Conservation (phyloP, 2,113 vertebrate species). For the Ahaetulla prasina region DNA sequence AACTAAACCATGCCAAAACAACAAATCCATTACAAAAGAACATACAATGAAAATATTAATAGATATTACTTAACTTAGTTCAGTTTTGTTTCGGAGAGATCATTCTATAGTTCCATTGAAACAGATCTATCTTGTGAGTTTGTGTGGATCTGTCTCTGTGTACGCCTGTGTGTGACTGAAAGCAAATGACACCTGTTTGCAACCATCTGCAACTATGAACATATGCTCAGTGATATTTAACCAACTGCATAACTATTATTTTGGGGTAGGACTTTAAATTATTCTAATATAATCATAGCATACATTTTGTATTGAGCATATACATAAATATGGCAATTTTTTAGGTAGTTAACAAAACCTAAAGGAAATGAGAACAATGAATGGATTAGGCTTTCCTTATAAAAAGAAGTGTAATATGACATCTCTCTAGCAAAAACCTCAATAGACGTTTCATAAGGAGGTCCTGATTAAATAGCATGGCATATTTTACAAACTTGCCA, state of each 20-base stretch:
- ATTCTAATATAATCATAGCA: neutral
- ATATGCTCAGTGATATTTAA: constrained; percentile 15
- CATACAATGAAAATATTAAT: neutral
- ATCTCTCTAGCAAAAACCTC: constrained; percentile 3
- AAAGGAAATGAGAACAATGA: neutral
- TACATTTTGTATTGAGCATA: neutral
- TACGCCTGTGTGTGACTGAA: neutral
- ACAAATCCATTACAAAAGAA: neutral
- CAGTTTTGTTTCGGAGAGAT: neutral
- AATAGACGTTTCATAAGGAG: constrained; percentile 26
- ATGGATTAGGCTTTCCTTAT: neutral
- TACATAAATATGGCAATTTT: neutral
- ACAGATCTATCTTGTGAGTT: neutral
- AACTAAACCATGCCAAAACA: neutral
- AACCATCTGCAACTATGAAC: constrained; percentile 33
- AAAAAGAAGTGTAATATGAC: neutral
- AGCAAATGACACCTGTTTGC: constrained; percentile 30
- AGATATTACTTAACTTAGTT: neutral
- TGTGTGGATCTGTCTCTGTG: neutral
- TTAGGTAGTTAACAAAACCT: constrained; percentile 2
- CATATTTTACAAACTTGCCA: constrained; percentile 44
- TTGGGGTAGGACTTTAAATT: constrained; percentile 4
- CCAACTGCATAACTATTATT: neutral
- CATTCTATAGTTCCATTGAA: constrained; percentile 23
- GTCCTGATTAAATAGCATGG: constrained; percentile 40